Base-by-base conservation (phyloP, 2,797 vertebrate genomes). In the Phoxinus dragarum region DNA sequence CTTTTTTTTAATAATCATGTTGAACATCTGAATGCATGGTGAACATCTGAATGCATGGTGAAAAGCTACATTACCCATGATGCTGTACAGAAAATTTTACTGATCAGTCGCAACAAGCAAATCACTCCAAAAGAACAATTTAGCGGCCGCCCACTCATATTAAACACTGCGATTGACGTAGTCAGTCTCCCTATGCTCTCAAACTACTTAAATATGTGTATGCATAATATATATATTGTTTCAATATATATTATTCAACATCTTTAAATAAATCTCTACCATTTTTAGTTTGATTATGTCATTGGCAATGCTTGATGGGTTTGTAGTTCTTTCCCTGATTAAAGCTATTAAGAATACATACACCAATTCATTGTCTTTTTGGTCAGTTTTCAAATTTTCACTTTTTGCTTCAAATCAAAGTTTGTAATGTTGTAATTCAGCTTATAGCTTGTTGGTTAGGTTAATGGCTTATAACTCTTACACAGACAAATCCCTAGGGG, bases 401-500 rank as follows among this genome's bases (percentile, higher is more conserved):
- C 40, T 47, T 47, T 47, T 47, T 17, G 42, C n/a, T 47, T 10
- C 42, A 49, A 73, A 49, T 73, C 14, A 31, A 73, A 73, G 42
- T 49, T 49, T 31, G n/a, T 31, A 36, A 76, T 54, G 31, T 4
- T 54, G 31, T 38, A 4, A 56, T 38, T 56, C 6, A 76, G 6
- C 74, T 38, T 8, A 36, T 12, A 69, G 19, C 36, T 69, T 36
- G 9, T 42, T 75, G 54, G 16, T 64, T 78, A 31, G 38, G 16
- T 44, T 78, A 9, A 59, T 54, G 73, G 34, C 12, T 77, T 77
- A n/a, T 59, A 56, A 40, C 36, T 38, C 12, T 76, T 54, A 68
- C 5, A 75, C 52, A n/a, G 21, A n/a, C 12, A 61, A 42, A 78
- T 64, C 38, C 8, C 56, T 42, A 12, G 4, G 2, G 36, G 23